phyloP scores from a whole-genome alignment of 1,140 invertebrate species.

The Teleopsis dalmanni region DNA sequence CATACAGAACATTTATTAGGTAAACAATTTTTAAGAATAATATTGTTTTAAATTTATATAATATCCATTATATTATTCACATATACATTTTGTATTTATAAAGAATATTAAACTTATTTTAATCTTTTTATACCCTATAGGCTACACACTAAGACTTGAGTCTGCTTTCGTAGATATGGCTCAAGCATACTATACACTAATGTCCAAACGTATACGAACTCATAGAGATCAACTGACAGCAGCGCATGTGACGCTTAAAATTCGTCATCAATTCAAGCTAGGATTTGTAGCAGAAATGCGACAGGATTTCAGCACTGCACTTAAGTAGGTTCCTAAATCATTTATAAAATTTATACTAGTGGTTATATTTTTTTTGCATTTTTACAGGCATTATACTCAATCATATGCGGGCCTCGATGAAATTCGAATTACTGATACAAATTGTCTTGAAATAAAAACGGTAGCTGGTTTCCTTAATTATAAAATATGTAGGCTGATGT shows the following conservation, averaged over 20 bases:
- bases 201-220: constrained; percentile 77
- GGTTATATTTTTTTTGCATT: constrained; percentile 6
- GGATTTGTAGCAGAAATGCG: constrained; percentile 93
- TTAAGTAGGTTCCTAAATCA: constrained; percentile 61
- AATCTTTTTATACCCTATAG: constrained; percentile 15
- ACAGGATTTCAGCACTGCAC: constrained; percentile 78
- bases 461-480: constrained; percentile 94
- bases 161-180: constrained; percentile 88
- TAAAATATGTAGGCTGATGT: constrained; percentile 86
- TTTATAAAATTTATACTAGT: not conserved
- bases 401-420: constrained; percentile 85
- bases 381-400: constrained; percentile 80
- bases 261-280: constrained; percentile 95
- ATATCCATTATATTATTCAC: not conserved
- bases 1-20: constrained; percentile 81
- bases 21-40: too few relatives aligned
- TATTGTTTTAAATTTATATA: too few relatives aligned
- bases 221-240: constrained; percentile 87
- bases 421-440: constrained; percentile 78
- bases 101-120: not conserved
- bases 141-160: constrained; percentile 67
- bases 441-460: constrained; percentile 87
- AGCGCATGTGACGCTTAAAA: constrained; percentile 84
- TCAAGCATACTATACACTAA: constrained; percentile 84
- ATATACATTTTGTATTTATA: too few relatives aligned